Evolutionary conservation across 2,113 vertebrate genomes (phyloP), one percentile per base, ranked within the genome.

Genomic region (Oceanodroma tethys): DNA sequence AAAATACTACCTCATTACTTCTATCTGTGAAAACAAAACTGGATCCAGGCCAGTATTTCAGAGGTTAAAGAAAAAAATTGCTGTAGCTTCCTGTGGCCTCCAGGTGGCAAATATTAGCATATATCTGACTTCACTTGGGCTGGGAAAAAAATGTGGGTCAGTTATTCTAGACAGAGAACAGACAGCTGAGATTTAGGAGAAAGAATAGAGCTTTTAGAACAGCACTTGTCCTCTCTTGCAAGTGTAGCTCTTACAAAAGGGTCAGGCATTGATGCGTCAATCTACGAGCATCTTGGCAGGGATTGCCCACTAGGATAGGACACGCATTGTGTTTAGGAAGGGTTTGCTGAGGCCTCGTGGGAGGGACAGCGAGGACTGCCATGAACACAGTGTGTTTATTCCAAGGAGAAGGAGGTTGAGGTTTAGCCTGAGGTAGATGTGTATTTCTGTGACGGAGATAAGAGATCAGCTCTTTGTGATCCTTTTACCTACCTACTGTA

Each of bases 91-190:
- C 71, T 83, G 68, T 91, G 81, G 68, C 92, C 93, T 96, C 93
- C 91, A 83, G 81, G 48, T 94, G 95, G 94, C 95, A 95, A 95
- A 60, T 96, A 67, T 15, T 91, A 90, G 84, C 34, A 5, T 74
- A 21, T n/a, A 30, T 79, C 40, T 81, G 66, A 70, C 43, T 76
- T 92, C 27, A 45, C 48, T 93, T 87, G 50, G 36, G 22, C 81
- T 78, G 36, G 66, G 16, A 66, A 88, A 82, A 79, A 96, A 94
- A 89, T 75, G 29, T 88, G 67, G 81, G 81, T 96, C 80, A 91
- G 42, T 86, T 88, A 92, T 91, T 95, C 72, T 79, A 83, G 84
- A 93, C 52, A 74, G 40, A 76, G 34, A 78, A 48, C 32, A 88
- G 48, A 73, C 52, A 79, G 40, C 22, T 66, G 50, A 81, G 85